These are phyloP conservation scores for Poeciliopsis presidionis DNA, from an alignment of 2,797 vertebrate species.

Conservation along the genomic window DNA sequence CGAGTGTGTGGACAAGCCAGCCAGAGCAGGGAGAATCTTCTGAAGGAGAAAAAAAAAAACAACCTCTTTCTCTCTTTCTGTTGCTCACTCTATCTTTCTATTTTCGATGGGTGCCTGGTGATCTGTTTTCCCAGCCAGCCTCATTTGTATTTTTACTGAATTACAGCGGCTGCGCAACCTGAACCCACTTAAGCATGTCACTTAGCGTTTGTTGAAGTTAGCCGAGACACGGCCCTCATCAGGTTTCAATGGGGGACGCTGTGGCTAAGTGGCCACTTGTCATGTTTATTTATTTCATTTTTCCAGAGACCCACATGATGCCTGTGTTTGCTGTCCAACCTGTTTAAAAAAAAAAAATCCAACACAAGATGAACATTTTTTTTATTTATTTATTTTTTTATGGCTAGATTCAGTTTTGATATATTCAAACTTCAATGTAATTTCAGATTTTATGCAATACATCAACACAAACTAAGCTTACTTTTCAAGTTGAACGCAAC, in stretches of 20 bases:
- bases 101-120: constrained; percentile 76
- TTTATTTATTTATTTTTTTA: too few relatives aligned
- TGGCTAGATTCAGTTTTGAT: background rate
- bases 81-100: constrained; percentile 39
- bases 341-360: constrained; percentile 62
- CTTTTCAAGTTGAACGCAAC: background rate
- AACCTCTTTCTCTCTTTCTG: constrained; percentile 36
- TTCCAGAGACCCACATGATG: constrained; percentile 61
- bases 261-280: constrained; percentile 84
- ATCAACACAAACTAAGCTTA: background rate
- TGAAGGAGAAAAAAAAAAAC: constrained; percentile 65
- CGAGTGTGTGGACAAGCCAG: constrained; percentile 14
- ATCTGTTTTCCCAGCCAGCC: constrained; percentile 75
- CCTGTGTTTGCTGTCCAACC: constrained; percentile 59
- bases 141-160: constrained; percentile 87
- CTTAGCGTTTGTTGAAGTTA: constrained; percentile 85
- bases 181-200: constrained; percentile 85
- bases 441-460: background rate
- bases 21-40: constrained; percentile 46
- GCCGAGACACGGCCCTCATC: constrained; percentile 77
- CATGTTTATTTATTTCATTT: constrained; percentile 84
- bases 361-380: constrained; percentile 23
- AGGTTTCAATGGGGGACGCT: constrained; percentile 79
- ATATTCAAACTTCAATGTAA: background rate
- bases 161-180: constrained; percentile 83